Base-by-base conservation (phyloP, 2,888 invertebrate genomes). In the Litoditis marina region DNA sequence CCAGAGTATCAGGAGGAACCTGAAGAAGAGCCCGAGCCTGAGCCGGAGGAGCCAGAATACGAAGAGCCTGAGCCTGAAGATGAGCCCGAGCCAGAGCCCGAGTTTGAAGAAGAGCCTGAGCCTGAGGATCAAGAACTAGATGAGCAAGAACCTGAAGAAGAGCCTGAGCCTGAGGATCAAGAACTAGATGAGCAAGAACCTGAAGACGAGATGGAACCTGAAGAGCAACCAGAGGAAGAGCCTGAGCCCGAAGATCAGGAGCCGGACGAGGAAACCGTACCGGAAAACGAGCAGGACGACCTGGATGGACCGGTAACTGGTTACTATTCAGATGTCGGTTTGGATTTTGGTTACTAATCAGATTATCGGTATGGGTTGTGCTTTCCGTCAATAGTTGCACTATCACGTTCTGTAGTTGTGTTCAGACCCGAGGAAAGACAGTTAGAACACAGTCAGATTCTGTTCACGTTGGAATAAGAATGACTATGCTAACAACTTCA, bases 41-140 rank as follows among this genome's bases (percentile, higher is more conserved):
- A n/a, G n/a, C n/a, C n/a, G n/a, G 76, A 39, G 5, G 60, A 53
- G n/a, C 55, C 19, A 2, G 61, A 47, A 5, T 32, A 50, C n/a
- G 57, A 47, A 25, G 47, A 57, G 19, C 32, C 30, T 19, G 25
- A 19, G 0, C 46, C 54, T n/a, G 31, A 55, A 16, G 46, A 30
- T 7, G 2, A 16, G 19, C 13, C 8, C 16, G 31, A 51, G 28
- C 3, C 32, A 31, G 16, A 49, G 49, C 27, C 4, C 1, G 34
- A 47, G 19, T 46, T 34, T 11, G 57, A 56, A 34, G 44, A 30
- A 56, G 28, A 36, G 42, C 19, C 16, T 11, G 56, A 56, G 27
- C 22, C 47, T 4, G n/a, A 59, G 2, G 51, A 51, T 8, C 39
- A 51, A 86, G 64, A 59, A 19, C 7, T 34, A 25, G 51, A 51